phyloP scores from a whole-genome alignment of 2,888 invertebrate species.

The Tupiocoris notatus region DNA sequence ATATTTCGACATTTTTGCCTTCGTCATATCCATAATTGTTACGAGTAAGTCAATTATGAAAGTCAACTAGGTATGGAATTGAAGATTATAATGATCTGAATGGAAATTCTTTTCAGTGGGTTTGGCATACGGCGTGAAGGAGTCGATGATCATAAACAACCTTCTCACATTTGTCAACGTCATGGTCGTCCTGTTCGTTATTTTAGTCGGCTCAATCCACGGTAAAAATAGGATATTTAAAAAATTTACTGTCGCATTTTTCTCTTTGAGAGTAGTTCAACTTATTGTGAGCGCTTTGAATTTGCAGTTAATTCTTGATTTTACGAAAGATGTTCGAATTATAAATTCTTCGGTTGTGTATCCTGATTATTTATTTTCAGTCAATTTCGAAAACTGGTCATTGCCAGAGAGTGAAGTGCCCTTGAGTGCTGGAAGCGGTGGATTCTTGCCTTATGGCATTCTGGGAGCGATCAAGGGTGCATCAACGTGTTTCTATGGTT shows the following conservation, averaged over 20 bases:
- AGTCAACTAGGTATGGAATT: not conserved
- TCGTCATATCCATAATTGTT: slow-evolving; percentile 58
- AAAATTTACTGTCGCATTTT: too few species aligned
- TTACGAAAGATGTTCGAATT: too few species aligned
- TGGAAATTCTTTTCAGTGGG: slow-evolving; percentile 52
- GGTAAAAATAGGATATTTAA: too few species aligned
- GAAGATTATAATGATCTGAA: not conserved
- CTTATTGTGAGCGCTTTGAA: too few species aligned
- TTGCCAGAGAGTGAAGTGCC: slow-evolving; percentile 56
- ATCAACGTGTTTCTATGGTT: slow-evolving; percentile 60
- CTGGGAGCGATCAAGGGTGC: slow-evolving; percentile 55
- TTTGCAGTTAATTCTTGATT: too few species aligned
- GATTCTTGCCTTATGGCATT: slow-evolving; percentile 58
- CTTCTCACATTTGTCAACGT: slow-evolving; percentile 73
- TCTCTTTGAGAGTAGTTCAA: too few species aligned
- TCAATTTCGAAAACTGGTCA: slow-evolving; percentile 60
- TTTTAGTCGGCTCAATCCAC: slow-evolving; percentile 67
- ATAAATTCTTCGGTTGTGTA: not conserved
- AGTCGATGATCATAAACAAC: slow-evolving; percentile 75
- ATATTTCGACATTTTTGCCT: slow-evolving; percentile 55
- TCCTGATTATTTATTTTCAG: slow-evolving; percentile 53
- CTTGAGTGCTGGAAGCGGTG: slow-evolving; percentile 55
- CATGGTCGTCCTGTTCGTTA: slow-evolving; percentile 68
- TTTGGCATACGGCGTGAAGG: slow-evolving; percentile 75
- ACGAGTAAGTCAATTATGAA: slow-evolving; percentile 58